Evolutionary conservation across 2,113 vertebrate genomes (phyloP), one percentile per base, ranked within the genome.

Genomic region (Ariopsis seemanni): DNA sequence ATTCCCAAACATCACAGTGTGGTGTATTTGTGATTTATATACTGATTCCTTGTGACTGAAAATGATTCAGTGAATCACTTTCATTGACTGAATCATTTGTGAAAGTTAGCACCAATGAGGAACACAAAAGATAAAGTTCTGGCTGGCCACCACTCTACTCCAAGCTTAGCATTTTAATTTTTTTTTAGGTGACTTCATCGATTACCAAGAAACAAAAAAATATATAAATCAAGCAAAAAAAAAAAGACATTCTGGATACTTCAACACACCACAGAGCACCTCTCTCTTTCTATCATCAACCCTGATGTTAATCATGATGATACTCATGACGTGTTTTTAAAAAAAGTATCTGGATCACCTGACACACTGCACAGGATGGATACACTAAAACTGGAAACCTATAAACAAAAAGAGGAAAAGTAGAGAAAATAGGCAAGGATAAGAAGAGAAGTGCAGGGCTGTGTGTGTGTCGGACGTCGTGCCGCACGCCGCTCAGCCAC

Each of bases 401-500:
- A 67, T 71, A 30, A 72, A 71, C 67, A 55, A 69, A 53, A 67
- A 42, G 60, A 63, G 62, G 25, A 52, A 34, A 18, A 18, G 20
- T 30, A 62, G 10, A 83, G 17, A 30, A 65, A 77, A 52, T 11
- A 77, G 11, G 5, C n/a, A 17, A 83, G 60, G 60, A 17, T 1
- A 30, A 14, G 42, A 52, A 65, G 14, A 52, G 52, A 34, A 83
- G 27, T 12, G 58, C 55, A n/a, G 42, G 89, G 86, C 30, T 60
- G 69, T 55, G 52, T 57, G 85, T 52, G 72, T 52, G 34, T 84
- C 62, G 63, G 78, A 67, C 85, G 69, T 79, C 79, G 77, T 65
- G 55, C 72, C 88, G 55, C 88, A 75, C 82, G 87, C 90, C 87
- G 78, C 83, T 84, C 80, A 60, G 80, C 48, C 60, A 14, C 0